phyloP scores from a whole-genome alignment of 2,888 invertebrate species.

The Atethmia centrago region DNA sequence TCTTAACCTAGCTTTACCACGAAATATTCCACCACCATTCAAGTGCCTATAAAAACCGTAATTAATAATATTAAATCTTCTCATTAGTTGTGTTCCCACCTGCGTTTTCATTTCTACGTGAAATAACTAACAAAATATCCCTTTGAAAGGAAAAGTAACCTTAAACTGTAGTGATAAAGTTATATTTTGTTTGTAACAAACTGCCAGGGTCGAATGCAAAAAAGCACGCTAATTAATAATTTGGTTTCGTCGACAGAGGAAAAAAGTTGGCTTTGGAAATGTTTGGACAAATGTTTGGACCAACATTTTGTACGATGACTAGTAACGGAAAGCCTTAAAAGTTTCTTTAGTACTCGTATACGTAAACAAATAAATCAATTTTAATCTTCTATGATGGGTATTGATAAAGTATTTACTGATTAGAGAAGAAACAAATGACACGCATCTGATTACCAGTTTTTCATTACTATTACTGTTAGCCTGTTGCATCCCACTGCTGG shows the following conservation, averaged over 20 bases:
- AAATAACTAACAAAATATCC: constrained; percentile 43
- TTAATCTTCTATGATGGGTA: background rate
- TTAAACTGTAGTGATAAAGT: constrained; percentile 19
- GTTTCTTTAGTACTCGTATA: background rate
- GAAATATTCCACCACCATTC: constrained; percentile 26
- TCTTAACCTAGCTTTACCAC: constrained; percentile 9
- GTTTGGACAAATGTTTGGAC: constrained; percentile 30
- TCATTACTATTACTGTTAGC: too few relatives aligned
- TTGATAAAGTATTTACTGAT: background rate
- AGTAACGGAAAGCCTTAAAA: background rate
- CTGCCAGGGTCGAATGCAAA: constrained; percentile 52
- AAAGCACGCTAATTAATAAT: constrained; percentile 65
- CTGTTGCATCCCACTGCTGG: too few relatives aligned
- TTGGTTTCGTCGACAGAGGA: constrained; percentile 55
- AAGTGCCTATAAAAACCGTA: constrained; percentile 45
- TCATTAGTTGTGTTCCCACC: constrained; percentile 61
- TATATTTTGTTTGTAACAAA: constrained; percentile 33
- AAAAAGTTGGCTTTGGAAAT: constrained; percentile 37
- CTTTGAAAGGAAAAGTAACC: constrained; percentile 29
- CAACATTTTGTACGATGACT: background rate
- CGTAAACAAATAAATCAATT: background rate
- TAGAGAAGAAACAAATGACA: background rate
- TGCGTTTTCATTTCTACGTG: constrained; percentile 52
- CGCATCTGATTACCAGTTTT: background rate
- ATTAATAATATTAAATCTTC: constrained; percentile 63